These are phyloP conservation scores for Phymastichus coffea DNA, from an alignment of 1,140 invertebrate genomes.

Conservation along the genomic window DNA sequence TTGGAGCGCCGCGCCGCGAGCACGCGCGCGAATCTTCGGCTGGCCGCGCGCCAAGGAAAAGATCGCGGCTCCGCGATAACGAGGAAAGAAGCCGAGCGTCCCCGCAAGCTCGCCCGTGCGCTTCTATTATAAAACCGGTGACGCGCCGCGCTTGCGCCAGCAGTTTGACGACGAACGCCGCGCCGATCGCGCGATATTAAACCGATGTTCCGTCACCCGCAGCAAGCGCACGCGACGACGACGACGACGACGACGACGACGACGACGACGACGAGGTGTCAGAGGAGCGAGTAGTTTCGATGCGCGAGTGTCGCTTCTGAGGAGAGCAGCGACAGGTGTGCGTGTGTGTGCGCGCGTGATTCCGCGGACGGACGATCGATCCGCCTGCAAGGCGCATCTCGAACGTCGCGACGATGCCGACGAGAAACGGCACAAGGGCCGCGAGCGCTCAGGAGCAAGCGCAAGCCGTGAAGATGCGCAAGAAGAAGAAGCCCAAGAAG, in stretches of 20 bases:
- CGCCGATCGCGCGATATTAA: slow-evolving; percentile 42
- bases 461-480: not conserved
- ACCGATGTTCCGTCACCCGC: slow-evolving; percentile 50
- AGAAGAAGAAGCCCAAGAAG: slow-evolving; percentile 30
- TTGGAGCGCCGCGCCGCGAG: too few species aligned
- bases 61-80: too few species aligned
- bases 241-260: too few species aligned
- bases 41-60: too few species aligned
- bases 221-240: too few species aligned
- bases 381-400: too few species aligned
- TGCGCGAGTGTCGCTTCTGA: not conserved
- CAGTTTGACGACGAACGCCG: slow-evolving; percentile 37
- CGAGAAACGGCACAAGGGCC: not conserved
- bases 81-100: too few species aligned
- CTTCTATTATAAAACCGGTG: slow-evolving; percentile 55
- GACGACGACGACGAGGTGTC: too few species aligned
- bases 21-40: too few species aligned
- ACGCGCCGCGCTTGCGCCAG: slow-evolving; percentile 49
- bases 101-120: slow-evolving; percentile 21
- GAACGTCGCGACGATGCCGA: too few species aligned
- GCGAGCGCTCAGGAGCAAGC: not conserved
- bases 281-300: too few species aligned
- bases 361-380: not conserved
- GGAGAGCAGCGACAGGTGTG: too few species aligned
- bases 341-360: not conserved